Evolutionary conservation across 2,113 vertebrate species (phyloP), one percentile per base, ranked within the genome.

Genomic region (Circaetus cinerascens): DNA sequence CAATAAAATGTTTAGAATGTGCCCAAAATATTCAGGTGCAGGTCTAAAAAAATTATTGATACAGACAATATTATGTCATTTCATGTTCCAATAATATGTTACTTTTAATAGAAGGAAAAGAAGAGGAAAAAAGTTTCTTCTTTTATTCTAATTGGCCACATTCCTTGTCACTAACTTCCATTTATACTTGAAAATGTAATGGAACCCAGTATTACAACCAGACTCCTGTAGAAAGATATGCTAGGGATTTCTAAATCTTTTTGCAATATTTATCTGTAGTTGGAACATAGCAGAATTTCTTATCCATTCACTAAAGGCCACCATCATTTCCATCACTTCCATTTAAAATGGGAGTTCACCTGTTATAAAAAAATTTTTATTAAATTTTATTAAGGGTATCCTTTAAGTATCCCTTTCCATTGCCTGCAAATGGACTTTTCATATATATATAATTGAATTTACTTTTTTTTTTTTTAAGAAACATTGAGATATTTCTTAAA

Each of bases 211-310:
- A 66, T 32, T 16, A 73, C 14, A 59, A 34, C 2, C 20, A 76
- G 22, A 50, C 1, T 32, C 4, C 36, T 2, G 3, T 7, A 32
- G 34, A 66, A 45, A 36, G 5, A 7, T 7, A 2, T 36, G 3
- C 3, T 60, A 10, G 4, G 8, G 29, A 20, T 27, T 63, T 73
- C 46, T 2, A 38, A 13, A 2, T 21, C 1, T 9, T 53, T 69
- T 66, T 40, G 0, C 22, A 71, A 69, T 12, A 64, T 64, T 69
- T 86, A 7, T 12, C 11, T 41, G 7, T 32, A 74, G 2, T 13
- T 80, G 13, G 13, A 86, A 69, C 38, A 29, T 20, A 69, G 3
- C 4, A 83, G 21, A 79, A 41, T 38, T 57, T 77, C 29, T 79
- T 76, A 30, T n/a, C 9, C 6, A 17, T 53, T 89, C 20, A 20